Evolutionary conservation across 2,888 invertebrate genomes (phyloP).

Genomic region (Ectobius pallidus): DNA sequence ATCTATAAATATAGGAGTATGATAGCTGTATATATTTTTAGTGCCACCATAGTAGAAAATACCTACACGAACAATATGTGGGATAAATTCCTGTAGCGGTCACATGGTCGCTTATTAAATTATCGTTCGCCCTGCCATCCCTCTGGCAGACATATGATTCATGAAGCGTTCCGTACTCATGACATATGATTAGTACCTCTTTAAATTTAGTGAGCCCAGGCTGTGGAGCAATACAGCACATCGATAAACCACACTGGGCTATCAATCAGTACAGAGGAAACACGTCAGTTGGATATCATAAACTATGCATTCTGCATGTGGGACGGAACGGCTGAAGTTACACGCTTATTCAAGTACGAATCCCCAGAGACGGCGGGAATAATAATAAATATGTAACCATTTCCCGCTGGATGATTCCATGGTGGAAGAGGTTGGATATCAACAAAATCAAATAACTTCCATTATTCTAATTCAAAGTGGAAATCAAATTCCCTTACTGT

Average conservation of each 20-base stretch:
- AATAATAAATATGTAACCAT: background rate
- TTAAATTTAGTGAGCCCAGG: background rate
- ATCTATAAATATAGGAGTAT: no score
- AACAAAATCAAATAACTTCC: no score
- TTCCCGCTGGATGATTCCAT: background rate
- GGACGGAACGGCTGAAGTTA: background rate
- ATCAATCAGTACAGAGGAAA: background rate
- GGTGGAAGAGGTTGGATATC: no score
- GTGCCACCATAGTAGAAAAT: no score
- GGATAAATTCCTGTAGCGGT: no score
- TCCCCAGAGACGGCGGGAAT: background rate
- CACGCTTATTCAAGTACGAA: background rate
- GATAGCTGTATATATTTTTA: no score
- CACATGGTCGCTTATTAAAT: background rate
- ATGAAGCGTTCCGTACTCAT: no score
- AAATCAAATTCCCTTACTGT: no score
- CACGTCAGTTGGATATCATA: background rate
- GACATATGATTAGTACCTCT: background rate
- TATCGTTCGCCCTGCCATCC: background rate
- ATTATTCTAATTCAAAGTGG: no score
- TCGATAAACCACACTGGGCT: background rate
- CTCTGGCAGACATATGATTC: no score
- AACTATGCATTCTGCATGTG: background rate
- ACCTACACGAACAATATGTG: no score
- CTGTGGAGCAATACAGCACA: background rate